Evolutionary conservation across 2,797 vertebrate species (phyloP), one percentile per base, ranked within the genome.

Genomic region (Bryconaethiops microstoma): DNA sequence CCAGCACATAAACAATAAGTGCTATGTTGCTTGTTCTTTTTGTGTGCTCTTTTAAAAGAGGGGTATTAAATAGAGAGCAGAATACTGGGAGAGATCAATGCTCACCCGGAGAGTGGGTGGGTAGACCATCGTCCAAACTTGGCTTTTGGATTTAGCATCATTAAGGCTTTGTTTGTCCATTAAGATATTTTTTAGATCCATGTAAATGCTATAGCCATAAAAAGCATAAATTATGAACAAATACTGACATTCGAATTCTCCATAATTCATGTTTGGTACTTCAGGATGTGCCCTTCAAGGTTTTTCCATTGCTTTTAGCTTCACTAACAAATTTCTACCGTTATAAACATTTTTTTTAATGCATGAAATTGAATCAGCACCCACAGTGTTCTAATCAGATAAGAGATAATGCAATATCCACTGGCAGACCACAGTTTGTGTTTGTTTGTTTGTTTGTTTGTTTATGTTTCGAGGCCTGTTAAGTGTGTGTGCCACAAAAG

Each of bases 1-100:
- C 23, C 19, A 78, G 19, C 13, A 52, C 55, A 68, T 76, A 79
- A 21, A 73, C 64, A 52, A 64, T 52, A 78, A 71, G 16, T 35
- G 60, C 19, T 7, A 59, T 40, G 79, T 79, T 29, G 25, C 71
- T 83, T 74, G 72, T 57, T 64, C 25, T 55, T 69, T 78, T 77
- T 54, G 68, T 69, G 57, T 29, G 50, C 67, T 35, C 57, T 60
- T 59, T 54, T 76, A 69, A 64, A 13, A 68, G 21, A n/a, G 12
- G 17, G 57, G 42, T 64, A 62, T 23, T 57, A 59, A 68, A 74
- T 64, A 52, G 54, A 70, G 29, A n/a, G 45, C 45, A 19, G 21
- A 50, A 54, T n/a, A 40, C 76, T 39, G 52, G 23, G 39, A 9
- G 29, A n/a, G 14, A 21, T 65, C 68, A 50, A 21, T 69, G 42